phyloP scores from a whole-genome alignment of 2,888 invertebrate species.

The Tenthredo mesomela region DNA sequence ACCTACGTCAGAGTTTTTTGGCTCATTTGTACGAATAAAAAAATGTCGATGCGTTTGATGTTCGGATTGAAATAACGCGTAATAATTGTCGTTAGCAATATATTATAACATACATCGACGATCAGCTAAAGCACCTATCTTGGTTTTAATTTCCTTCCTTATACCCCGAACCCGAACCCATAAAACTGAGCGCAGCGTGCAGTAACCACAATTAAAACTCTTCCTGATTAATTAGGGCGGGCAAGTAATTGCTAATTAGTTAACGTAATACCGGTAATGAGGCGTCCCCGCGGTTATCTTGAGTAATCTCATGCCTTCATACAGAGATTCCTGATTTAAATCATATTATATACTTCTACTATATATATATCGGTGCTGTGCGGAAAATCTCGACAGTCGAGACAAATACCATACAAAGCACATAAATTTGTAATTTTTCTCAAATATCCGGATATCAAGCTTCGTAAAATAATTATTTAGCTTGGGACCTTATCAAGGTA shows the following conservation, averaged over 20 bases:
- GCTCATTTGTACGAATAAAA: not conserved
- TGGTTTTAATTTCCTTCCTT: not conserved
- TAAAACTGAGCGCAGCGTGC: slow-evolving; percentile 22
- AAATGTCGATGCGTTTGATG: not conserved
- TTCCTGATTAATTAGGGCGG: slow-evolving; percentile 65
- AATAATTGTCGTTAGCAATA: not conserved
- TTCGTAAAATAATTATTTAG: too few species aligned
- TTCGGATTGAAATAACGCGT: not conserved
- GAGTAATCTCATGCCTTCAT: slow-evolving; percentile 34
- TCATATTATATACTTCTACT: not conserved
- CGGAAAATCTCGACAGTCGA: too few species aligned
- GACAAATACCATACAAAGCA: too few species aligned
- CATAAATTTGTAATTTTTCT: too few species aligned
- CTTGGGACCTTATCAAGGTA: too few species aligned
- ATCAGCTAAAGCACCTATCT: not conserved
- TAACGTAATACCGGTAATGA: slow-evolving; percentile 67
- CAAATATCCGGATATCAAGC: too few species aligned
- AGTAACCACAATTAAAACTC: slow-evolving; percentile 59
- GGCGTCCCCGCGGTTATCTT: slow-evolving; percentile 54
- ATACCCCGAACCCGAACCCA: slow-evolving; percentile 18
- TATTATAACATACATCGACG: not conserved
- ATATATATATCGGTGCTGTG: too few species aligned
- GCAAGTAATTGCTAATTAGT: slow-evolving; percentile 69
- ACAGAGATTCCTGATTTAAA: slow-evolving; percentile 26
- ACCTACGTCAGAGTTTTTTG: not conserved